Base-by-base conservation (phyloP, 2,797 vertebrate species). In the Ara ararauna region DNA sequence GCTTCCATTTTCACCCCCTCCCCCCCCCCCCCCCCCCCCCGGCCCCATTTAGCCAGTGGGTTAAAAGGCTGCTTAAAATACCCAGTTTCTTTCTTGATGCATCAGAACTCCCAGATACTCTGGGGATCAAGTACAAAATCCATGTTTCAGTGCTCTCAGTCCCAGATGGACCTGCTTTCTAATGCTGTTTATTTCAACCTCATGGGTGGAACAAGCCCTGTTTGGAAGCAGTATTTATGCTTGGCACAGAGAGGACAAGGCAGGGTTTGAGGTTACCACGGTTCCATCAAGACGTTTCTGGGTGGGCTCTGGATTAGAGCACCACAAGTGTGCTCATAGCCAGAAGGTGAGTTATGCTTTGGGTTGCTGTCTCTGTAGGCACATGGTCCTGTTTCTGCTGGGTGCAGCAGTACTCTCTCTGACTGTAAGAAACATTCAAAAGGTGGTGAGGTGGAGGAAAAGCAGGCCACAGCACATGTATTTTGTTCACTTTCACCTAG, bases 61-160 rank as follows among this genome's bases (percentile, higher is more conserved):
- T 90, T 93, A 92, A 90, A 89, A 94, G 56, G 32, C 68, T 87
- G 20, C 87, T 89, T 94, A 71, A 96, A 97, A 89, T 71, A 87
- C 4, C 2, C 15, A 22, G n/a, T 89, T 77, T 77, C 53, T 94
- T 96, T 87, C 72, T 68, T 53, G 45, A 53, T 80, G 68, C 53
- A 83, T 80, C 78, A 47, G 29, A 92, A 92, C 60, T 83, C 61
- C 13, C 56, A 74, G 50, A 65, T 80, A 58, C 53, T 78, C 81
- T 17, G 34, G 68, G 64, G 53, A 85, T 75, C 45, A 40, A 83
- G 38, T 64, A 85, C 48, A 92, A 90, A 93, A 21, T 0, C 76
- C 68, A 2, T 26, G 38, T 87, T 95, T 79, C 36, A 40, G 84
- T 0, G 0, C 53, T 77, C 87, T 82, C 36, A 4, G 32, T 80